Conservation (phyloP, 2,797 vertebrate species). For the Selene dorsalis region DNA sequence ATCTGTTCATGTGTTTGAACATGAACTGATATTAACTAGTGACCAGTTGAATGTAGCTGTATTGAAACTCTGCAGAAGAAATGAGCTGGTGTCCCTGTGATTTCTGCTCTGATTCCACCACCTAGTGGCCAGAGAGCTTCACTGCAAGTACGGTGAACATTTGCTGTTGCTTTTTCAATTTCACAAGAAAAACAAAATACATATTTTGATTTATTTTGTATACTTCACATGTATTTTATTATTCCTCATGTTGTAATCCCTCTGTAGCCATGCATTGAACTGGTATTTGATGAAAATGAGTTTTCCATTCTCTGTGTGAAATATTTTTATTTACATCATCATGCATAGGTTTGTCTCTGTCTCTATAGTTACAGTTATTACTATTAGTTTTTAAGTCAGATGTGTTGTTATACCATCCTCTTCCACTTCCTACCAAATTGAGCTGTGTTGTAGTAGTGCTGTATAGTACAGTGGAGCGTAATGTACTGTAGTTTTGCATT, state of each 20-base stretch:
- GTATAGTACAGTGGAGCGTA: no score
- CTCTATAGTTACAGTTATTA: no score
- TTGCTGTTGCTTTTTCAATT: no score
- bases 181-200: not conserved
- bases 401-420: not conserved
- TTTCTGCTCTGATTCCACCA: slow-evolving; percentile 73
- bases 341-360: not conserved
- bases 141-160: slow-evolving; percentile 48
- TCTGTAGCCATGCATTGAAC: no score
- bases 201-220: not conserved
- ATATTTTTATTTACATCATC: not conserved
- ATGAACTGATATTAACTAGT: not conserved
- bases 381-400: not conserved
- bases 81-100: slow-evolving; percentile 1
- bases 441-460: not conserved
- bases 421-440: no score
- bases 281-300: no score
- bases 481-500: not conserved
- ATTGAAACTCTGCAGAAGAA: not conserved
- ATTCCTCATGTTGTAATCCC: not conserved
- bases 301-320: not conserved
- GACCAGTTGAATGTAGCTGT: not conserved
- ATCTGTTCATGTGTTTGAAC: no score
- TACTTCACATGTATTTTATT: not conserved
- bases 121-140: slow-evolving; percentile 69